phyloP scores from a whole-genome alignment of 2,888 invertebrate species.

The Deroplatys truncata region DNA sequence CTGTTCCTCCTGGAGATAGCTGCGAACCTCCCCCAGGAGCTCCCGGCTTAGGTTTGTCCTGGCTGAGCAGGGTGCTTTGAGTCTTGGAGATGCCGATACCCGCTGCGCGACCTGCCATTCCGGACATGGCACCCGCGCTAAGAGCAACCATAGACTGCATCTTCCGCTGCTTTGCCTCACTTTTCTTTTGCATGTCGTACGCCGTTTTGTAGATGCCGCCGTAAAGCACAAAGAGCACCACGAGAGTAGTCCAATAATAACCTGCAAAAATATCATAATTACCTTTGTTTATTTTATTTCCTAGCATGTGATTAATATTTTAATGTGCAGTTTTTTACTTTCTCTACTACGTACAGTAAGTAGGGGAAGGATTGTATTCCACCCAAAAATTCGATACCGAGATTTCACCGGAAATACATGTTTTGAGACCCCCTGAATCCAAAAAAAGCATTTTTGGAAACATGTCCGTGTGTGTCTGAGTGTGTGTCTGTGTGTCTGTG shows the following conservation, averaged over 20 bases:
- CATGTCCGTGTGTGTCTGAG: too few relatives aligned
- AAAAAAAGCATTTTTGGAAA: too few relatives aligned
- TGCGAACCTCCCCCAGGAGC: slow-evolving; percentile 41
- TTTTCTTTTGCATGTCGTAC: slow-evolving; percentile 94
- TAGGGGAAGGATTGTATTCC: too few relatives aligned
- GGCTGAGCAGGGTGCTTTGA: slow-evolving; percentile 61
- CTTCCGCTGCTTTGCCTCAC: slow-evolving; percentile 92
- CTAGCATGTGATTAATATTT: too few relatives aligned
- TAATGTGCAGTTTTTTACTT: too few relatives aligned
- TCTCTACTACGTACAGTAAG: too few relatives aligned
- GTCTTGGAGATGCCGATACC: slow-evolving; percentile 81
- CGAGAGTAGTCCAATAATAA: slow-evolving; percentile 96
- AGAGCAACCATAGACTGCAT: slow-evolving; percentile 93
- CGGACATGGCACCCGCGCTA: slow-evolving; percentile 85
- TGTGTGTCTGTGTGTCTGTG: too few relatives aligned
- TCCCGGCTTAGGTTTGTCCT: slow-evolving; percentile 63
- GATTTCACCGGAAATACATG: too few relatives aligned
- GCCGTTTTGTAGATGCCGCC: slow-evolving; percentile 97
- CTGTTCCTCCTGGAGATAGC: slow-evolving; percentile 32
- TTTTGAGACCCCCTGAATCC: too few relatives aligned
- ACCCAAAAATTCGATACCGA: too few relatives aligned
- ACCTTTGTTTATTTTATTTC: too few relatives aligned
- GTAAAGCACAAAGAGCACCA: slow-evolving; percentile 92
- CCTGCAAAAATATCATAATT: slow-evolving; percentile 37
- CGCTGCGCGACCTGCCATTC: slow-evolving; percentile 83